Conservation (phyloP, 2,888 invertebrate genomes). For the Andrena trimmerana region DNA sequence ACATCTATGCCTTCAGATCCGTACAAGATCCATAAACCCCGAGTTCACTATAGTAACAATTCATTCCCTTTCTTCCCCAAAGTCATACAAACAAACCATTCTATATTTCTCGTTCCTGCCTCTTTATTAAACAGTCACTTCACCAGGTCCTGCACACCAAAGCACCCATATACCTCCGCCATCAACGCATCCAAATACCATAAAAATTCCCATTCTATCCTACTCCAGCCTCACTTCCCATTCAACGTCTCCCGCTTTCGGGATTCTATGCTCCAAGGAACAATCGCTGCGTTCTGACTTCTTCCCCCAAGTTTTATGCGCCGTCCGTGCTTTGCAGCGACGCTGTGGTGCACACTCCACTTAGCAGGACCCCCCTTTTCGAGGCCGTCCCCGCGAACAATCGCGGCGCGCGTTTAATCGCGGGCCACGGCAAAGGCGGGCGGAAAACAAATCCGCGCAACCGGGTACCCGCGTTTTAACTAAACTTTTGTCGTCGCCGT, state of each 20-base stretch:
- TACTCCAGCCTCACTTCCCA: neutral
- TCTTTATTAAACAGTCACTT: too few species aligned
- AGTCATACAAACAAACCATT: too few species aligned
- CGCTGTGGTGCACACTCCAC: neutral
- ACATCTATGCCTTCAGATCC: too few species aligned
- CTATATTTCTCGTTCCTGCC: too few species aligned
- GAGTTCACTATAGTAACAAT: too few species aligned
- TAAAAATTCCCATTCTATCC: neutral
- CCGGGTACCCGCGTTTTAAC: slow-evolving; percentile 39
- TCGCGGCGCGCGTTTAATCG: slow-evolving; percentile 40
- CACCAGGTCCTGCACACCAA: too few species aligned
- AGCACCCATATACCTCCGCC: neutral
- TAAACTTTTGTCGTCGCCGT: slow-evolving; percentile 58
- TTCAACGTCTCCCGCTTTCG: neutral
- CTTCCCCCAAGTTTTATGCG: slow-evolving; percentile 26
- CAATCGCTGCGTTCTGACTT: slow-evolving; percentile 14
- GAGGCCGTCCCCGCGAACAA: slow-evolving; percentile 38
- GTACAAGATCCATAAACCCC: too few species aligned
- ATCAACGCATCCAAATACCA: neutral
- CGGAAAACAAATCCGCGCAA: slow-evolving; percentile 31
- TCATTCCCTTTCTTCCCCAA: too few species aligned
- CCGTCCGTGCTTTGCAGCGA: neutral
- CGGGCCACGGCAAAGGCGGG: slow-evolving; percentile 8
- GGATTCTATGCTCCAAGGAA: slow-evolving; percentile 3
- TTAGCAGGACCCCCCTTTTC: slow-evolving; percentile 10